phyloP scores from a whole-genome alignment of 2,888 invertebrate genomes.

The Sarcophaga subvicina region DNA sequence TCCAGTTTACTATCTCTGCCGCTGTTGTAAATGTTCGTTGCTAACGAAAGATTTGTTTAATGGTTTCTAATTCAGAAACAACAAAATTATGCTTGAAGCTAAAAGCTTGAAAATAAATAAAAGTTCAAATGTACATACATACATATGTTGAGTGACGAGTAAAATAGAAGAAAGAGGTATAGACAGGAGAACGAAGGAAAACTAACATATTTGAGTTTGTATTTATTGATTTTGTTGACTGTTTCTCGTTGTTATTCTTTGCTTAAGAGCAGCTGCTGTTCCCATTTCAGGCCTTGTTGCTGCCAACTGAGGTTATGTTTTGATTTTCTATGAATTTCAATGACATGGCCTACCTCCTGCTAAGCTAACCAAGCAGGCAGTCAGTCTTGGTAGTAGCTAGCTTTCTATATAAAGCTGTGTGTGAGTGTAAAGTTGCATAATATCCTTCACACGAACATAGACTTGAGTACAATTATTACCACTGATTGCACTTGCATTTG shows the following conservation, averaged over 20 bases:
- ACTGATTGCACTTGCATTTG: slow-evolving; percentile 71
- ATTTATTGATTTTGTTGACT: slow-evolving; percentile 48
- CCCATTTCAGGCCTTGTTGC: slow-evolving; percentile 42
- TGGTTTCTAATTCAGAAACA: slow-evolving; percentile 60
- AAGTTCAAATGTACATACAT: slow-evolving; percentile 51
- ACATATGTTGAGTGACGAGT: too few species aligned
- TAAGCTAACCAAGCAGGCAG: neutral
- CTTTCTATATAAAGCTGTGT: neutral
- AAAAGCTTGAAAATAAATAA: slow-evolving; percentile 55
- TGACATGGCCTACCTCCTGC: slow-evolving; percentile 53
- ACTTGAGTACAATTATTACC: slow-evolving; percentile 66
- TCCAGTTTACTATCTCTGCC: slow-evolving; percentile 17
- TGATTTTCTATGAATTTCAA: slow-evolving; percentile 68
- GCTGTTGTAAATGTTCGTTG: slow-evolving; percentile 33
- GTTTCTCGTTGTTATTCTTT: neutral
- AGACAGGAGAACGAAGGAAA: neutral
- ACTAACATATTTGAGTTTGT: slow-evolving; percentile 52
- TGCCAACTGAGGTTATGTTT: slow-evolving; percentile 57
- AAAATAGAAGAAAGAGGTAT: too few species aligned
- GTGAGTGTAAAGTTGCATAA: too few species aligned
- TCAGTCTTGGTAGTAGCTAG: neutral
- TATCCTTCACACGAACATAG: neutral
- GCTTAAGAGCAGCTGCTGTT: slow-evolving; percentile 6
- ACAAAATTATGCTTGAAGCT: slow-evolving; percentile 62
- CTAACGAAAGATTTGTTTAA: slow-evolving; percentile 63